Conservation (phyloP, 2,797 vertebrate species). For the Catamblyrhynchus diadema region DNA sequence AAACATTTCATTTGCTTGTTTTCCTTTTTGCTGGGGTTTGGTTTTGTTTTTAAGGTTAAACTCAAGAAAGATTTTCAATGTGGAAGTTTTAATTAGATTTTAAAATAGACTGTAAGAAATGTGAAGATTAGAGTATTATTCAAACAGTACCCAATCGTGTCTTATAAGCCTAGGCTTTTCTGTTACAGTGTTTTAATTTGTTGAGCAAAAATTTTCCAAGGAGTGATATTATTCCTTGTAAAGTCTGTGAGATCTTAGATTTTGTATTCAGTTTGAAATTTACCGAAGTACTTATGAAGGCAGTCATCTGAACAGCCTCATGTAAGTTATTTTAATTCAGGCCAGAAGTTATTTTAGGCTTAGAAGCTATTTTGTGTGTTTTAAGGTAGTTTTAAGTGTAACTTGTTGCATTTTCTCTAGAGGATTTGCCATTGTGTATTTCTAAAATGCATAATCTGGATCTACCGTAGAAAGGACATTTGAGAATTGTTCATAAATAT, state of each 20-base stretch:
- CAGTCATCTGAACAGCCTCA: neutral
- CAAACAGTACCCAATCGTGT: neutral
- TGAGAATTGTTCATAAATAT: slow-evolving; percentile 9
- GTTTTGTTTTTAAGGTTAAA: neutral
- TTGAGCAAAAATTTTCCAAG: neutral
- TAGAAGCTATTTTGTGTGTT: neutral
- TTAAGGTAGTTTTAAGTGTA: neutral
- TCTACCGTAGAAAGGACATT: neutral
- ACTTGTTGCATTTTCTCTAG: neutral
- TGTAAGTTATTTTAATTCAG: neutral
- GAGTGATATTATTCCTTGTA: neutral
- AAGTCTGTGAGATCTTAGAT: neutral
- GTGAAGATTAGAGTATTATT: neutral
- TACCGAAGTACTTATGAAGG: neutral
- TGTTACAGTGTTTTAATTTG: neutral
- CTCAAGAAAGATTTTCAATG: neutral
- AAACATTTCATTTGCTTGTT: neutral
- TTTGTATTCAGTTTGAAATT: neutral
- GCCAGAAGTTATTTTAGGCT: neutral
- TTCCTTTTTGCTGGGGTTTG: neutral
- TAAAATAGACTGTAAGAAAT: neutral
- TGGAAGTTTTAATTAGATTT: neutral
- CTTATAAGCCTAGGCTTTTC: neutral
- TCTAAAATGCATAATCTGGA: neutral
- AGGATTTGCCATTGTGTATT: neutral